Base-by-base conservation (phyloP, 2,888 invertebrate genomes). In the Suillia variegata region DNA sequence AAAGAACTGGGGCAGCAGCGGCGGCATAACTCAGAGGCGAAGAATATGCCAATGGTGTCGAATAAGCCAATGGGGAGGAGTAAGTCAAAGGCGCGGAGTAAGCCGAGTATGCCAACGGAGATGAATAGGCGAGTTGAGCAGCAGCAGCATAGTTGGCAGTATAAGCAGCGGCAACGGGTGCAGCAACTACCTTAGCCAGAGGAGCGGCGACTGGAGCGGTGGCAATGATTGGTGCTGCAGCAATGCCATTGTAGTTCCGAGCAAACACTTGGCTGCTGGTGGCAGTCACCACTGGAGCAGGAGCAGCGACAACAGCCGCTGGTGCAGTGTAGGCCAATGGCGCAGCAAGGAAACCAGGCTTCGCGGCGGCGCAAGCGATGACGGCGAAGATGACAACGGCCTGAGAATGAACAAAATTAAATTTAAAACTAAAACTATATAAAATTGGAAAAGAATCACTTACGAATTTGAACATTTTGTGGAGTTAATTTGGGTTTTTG, bases 221-320 rank as follows among this genome's bases (percentile, higher is more conserved):
- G n/a, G n/a, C n/a, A n/a, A n/a, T n/a, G n/a, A n/a, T n/a, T 1
- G 76, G 71, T 0, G 76, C 73, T 20, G 68, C 56, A 17, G 74
- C 74, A 31, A 76, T 73, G 13, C 75, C 75, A 65, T 75, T 75
- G 59, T 65, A 69, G 6, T 69, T 75, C 34, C 75, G 62, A 20
- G 74, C 74, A 63, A 75, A 67, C 38, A 73, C 67, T 55, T 76
- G 76, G 58, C 70, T 76, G 33, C 75, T 76, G 61, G 74, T 72
- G 51, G 76, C 74, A 8, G 76, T 76, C 17, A 76, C 68, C 45
- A 68, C 10, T 0, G 75, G 73, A 34, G 70, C 70, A 15, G 75
- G 74, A 13, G 73, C 74, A n/a, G 73, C 73, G 33, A 69, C 33
- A 2, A 70, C 53, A 8, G 63, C 56, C 18, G 69, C 63, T 12